These are phyloP conservation scores for Embidobia sp. DNA, from an alignment of 2,888 invertebrate genomes.

Conservation along the genomic window DNA sequence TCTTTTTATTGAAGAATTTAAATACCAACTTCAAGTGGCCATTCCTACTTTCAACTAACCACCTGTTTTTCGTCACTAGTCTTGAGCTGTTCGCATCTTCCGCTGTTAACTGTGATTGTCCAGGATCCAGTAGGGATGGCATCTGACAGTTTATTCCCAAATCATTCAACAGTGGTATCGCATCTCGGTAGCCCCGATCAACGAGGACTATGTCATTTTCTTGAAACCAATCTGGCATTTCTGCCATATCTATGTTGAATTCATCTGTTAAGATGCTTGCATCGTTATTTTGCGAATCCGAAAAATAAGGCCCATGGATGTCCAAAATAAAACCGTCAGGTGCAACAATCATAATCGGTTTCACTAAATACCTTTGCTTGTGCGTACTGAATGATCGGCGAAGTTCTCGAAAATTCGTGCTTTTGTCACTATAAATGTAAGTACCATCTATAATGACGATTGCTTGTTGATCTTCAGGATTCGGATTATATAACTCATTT, in stretches of 20 bases:
- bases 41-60: constrained; percentile 35
- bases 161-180: not conserved
- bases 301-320: constrained; percentile 44
- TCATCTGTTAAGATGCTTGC: constrained; percentile 9
- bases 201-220: constrained; percentile 3
- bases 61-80: constrained; percentile 28
- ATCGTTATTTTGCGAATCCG: constrained; percentile 44
- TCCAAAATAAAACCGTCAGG: constrained; percentile 49
- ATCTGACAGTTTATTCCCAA: constrained; percentile 26
- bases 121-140: constrained; percentile 5
- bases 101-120: constrained; percentile 12
- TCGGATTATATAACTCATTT: not conserved
- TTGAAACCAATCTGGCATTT: constrained; percentile 25
- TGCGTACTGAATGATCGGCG: not conserved
- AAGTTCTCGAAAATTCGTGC: not conserved
- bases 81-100: constrained; percentile 22
- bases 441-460: constrained; percentile 6
- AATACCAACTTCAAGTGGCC: constrained; percentile 19
- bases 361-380: not conserved
- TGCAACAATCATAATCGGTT: constrained; percentile 13
- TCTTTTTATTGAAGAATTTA: constrained; percentile 4
- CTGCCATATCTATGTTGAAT: not conserved
- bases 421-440: constrained; percentile 18
- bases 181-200: constrained; percentile 27
- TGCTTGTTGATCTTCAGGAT: not conserved